Evolutionary conservation across 2,888 invertebrate genomes (phyloP), one percentile per base, ranked within the genome.

Genomic region (Seira sanloemensis): DNA sequence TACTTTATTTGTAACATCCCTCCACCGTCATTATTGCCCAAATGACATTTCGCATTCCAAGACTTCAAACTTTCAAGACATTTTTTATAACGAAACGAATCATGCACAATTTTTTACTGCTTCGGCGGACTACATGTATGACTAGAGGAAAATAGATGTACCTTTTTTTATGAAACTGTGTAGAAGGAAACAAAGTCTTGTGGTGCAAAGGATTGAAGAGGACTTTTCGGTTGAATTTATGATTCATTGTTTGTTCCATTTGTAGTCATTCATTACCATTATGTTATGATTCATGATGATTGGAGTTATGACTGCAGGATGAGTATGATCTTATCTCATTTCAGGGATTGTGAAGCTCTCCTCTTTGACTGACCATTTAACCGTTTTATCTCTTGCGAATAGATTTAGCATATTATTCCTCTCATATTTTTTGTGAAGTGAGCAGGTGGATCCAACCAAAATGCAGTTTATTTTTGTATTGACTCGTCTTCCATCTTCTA

Each of bases 191-290:
- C 37, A 9, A 37, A 5, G 12, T 37, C 12, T 37, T 37, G 5
- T 9, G 12, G 5, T 12, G 5, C 37, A 37, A 9, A 9, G 37
- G 37, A 37, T 12, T 37, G 12, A 9, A 37, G 37, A 37, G 12
- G 5, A 37, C 7, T 12, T 37, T 62, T 62, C 23, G 16, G 62
- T 7, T 19, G 4, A 21, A 21, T 62, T 62, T 62, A 62, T 62
- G 62, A 62, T 62, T 62, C 62, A 62, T 62, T 62, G 62, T 62
- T 62, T 62, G 62, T 62, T 62, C 62, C 62, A 62, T 62, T 62
- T 62, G 62, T 62, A 62, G 62, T 62, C 62, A 62, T 62, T 62
- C 62, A 62, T 62, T 62, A 62, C 21, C 21, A 62, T 21, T 21
- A 21, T 62, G 21, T 62, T 62, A 62, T 62, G 62, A 62, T 62